A percentile compares a stretch with the other conserved stretches of the same genome.
Evolutionary conservation across 2,888 invertebrate genomes (phyloP).

Genomic region (Perizoma flavofasciatum): DNA sequence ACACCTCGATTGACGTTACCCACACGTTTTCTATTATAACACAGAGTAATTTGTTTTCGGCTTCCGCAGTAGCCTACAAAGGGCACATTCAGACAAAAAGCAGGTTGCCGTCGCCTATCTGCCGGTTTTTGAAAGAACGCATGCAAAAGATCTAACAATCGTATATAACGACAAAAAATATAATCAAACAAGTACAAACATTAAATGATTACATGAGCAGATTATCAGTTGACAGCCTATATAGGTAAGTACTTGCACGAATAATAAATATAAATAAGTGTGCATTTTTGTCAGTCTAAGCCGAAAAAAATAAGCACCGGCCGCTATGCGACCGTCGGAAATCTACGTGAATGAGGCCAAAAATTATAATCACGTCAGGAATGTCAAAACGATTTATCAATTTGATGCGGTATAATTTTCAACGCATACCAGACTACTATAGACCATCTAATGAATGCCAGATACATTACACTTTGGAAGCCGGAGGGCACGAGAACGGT

Average conservation of each 20-base stretch:
- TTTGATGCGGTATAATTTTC: conserved; percentile 60
- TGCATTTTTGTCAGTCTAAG: too few relatives aligned
- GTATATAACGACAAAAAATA: not conserved
- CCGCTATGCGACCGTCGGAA: not conserved
- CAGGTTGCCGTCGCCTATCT: not conserved
- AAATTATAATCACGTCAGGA: conserved; percentile 62
- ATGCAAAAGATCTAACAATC: not conserved
- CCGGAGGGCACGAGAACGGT: conserved; percentile 28
- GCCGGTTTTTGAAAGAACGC: too few relatives aligned
- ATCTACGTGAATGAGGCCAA: conserved; percentile 8
- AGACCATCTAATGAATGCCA: conserved; percentile 29
- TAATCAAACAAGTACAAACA: too few relatives aligned
- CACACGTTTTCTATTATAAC: conserved; percentile 44
- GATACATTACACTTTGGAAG: conserved; percentile 29
- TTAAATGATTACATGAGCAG: too few relatives aligned
- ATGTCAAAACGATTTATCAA: conserved; percentile 67
- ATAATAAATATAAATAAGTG: too few relatives aligned
- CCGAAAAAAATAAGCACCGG: too few relatives aligned
- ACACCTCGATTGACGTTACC: conserved; percentile 44
- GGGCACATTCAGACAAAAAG: conserved; percentile 10
- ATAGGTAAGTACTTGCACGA: too few relatives aligned
- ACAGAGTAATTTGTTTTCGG: conserved; percentile 68
- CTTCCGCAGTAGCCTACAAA: conserved; percentile 47
- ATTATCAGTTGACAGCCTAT: too few relatives aligned
- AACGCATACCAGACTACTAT: conserved; percentile 31